phyloP scores from a whole-genome alignment of 2,797 vertebrate genomes.

The Tinamus major region DNA sequence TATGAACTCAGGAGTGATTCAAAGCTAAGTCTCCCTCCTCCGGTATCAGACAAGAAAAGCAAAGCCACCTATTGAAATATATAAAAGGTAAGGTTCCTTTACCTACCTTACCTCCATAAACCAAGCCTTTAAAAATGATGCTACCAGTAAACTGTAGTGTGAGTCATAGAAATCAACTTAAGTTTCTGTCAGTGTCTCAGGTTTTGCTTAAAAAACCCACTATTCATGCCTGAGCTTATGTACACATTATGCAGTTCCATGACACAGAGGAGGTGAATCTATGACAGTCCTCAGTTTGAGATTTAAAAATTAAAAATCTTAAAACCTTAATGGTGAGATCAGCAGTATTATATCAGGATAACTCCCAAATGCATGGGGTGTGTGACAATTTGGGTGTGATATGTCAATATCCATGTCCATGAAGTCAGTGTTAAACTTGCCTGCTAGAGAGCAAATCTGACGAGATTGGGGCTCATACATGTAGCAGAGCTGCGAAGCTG shows the following conservation, averaged over 20 bases:
- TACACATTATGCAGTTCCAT: not conserved
- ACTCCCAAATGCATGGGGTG: not conserved
- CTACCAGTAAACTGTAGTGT: not conserved
- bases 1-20: not conserved
- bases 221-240: not conserved
- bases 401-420: not conserved
- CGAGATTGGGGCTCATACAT: not conserved
- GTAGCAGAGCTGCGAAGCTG: not conserved
- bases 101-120: not conserved
- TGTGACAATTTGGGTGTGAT: not conserved
- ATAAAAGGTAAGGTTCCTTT: not conserved
- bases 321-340: not conserved
- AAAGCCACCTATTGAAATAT: not conserved
- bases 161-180: not conserved
- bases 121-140: not conserved
- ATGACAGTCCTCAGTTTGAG: not conserved
- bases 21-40: not conserved
- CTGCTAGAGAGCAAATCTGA: not conserved
- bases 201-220: not conserved
- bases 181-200: not conserved
- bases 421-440: not conserved
- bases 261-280: not conserved
- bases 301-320: not conserved
- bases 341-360: not conserved
- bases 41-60: not conserved